Percentiles rank a stretch among this genome's conserved stretches.
These are phyloP conservation scores for Leptinotarsa haldemani DNA, from an alignment of 2,888 invertebrate genomes.

Conservation along the genomic window DNA sequence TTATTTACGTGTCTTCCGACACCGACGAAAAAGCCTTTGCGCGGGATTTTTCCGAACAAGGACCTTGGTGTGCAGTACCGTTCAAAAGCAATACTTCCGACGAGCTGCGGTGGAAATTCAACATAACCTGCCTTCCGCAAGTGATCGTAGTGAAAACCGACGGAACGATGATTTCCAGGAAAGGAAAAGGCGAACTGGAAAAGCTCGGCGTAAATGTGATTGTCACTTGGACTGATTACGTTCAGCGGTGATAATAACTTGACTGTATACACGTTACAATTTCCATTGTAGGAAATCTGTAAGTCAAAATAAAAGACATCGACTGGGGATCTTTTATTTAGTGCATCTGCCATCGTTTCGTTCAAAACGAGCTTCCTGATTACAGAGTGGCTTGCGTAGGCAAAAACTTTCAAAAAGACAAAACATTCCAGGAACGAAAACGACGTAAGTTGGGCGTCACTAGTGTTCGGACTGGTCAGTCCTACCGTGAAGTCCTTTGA, in stretches of 20 bases:
- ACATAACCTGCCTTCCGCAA: constrained; percentile 49
- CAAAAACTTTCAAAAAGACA: too few species aligned
- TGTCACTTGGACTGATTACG: constrained; percentile 52
- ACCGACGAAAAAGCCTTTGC: constrained; percentile 45
- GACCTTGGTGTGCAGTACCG: constrained; percentile 50
- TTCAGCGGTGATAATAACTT: constrained; percentile 40
- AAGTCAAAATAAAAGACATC: too few species aligned
- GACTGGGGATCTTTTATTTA: too few species aligned
- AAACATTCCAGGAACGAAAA: too few species aligned
- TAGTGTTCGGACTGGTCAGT: too few species aligned
- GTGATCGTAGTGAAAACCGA: constrained; percentile 48
- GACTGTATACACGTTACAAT: too few species aligned
- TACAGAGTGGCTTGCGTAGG: not conserved
- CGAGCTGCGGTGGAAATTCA: constrained; percentile 48
- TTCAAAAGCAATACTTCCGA: constrained; percentile 42
- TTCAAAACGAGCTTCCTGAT: too few species aligned
- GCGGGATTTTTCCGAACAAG: constrained; percentile 45
- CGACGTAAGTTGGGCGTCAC: too few species aligned
- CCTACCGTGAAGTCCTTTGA: too few species aligned
- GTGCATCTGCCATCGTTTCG: too few species aligned
- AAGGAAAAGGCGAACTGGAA: constrained; percentile 49
- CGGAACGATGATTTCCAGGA: constrained; percentile 48
- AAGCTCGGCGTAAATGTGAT: constrained; percentile 48
- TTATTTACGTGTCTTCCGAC: constrained; percentile 52
- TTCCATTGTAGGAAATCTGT: too few species aligned